Evolutionary conservation across 1,140 invertebrate species (phyloP), one percentile per base, ranked within the genome.

Genomic region (Ganaspis sp.): DNA sequence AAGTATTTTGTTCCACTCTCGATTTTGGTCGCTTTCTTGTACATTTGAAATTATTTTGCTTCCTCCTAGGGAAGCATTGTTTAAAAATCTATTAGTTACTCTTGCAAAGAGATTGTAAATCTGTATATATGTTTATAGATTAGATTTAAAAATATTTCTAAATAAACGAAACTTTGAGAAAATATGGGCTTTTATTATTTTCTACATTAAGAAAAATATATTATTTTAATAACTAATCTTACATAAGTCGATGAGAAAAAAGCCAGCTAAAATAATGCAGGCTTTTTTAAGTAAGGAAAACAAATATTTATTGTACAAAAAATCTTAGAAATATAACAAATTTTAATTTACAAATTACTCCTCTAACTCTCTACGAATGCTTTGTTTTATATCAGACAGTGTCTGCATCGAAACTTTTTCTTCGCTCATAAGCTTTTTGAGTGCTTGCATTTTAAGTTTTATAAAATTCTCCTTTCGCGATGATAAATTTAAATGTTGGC

Each of bases 341-440:
- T 19, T 8, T 73, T n/a, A 8, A 49, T n/a, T n/a, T n/a, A n/a
- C n/a, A n/a, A 17, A 17, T 49, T 5, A 49, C 1, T 49, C 5
- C 12, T 6, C 8, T n/a, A 69, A 21, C 80, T 85, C 79, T 75
- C 64, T 78, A 40, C 86, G 76, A 15, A 86, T 19, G 53, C 72
- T 81, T 42, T 58, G 83, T 69, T 86, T 88, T 37, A 87, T 76
- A 37, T 81, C 72, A 8, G 69, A 74, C 38, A 88, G 69, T 53
- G 75, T 73, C 58, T 82, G 78, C 42, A 86, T 81, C 69, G 71
- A 75, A 8, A 86, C 1, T 15, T 81, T 74, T 5, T 79, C 72
- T 15, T 83, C 45, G 5, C 29, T 11, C 45, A 81, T 77, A 9
- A 84, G 29, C 72, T 73, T 79, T 69, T 80, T 17, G 0, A 88